Conservation (phyloP, 2,113 vertebrate genomes). For the Megaceryle torquata region DNA sequence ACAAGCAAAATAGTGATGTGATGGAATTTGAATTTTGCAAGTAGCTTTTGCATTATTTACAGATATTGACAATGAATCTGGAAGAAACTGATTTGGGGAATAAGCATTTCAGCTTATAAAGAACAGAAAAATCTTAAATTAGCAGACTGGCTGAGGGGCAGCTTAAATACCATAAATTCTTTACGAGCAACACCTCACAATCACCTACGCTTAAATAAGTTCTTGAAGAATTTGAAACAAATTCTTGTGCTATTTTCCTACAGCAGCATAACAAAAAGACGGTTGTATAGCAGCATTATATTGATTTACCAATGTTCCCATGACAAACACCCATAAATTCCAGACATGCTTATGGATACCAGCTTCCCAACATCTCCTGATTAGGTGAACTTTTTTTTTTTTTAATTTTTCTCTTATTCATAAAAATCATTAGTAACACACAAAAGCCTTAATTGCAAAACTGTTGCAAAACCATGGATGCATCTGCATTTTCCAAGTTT, state of each 20-base stretch:
- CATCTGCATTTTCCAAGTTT: not conserved
- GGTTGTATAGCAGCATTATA: not conserved
- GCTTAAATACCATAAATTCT: not conserved
- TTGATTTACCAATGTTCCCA: not conserved
- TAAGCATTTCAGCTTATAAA: not conserved
- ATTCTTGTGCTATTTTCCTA: not conserved
- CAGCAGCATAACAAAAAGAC: not conserved
- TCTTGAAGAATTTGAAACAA: not conserved
- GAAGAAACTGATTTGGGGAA: not conserved
- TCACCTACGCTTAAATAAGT: not conserved
- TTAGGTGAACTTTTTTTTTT: fast-evolving
- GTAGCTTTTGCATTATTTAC: not conserved
- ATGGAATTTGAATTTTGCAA: not conserved
- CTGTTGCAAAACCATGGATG: not conserved
- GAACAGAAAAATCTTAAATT: not conserved
- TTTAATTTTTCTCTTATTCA: not conserved
- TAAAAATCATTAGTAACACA: not conserved
- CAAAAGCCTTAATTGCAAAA: not conserved
- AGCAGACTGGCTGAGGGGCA: not conserved
- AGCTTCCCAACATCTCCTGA: not conserved
- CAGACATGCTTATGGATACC: not conserved
- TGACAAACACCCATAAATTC: not conserved
- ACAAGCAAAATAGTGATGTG: not conserved
- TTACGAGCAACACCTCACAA: not conserved
- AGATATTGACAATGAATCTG: not conserved